Evolutionary conservation across 2,888 invertebrate genomes (phyloP), one percentile per base, ranked within the genome.

Genomic region (Drosophila meridionalis): DNA sequence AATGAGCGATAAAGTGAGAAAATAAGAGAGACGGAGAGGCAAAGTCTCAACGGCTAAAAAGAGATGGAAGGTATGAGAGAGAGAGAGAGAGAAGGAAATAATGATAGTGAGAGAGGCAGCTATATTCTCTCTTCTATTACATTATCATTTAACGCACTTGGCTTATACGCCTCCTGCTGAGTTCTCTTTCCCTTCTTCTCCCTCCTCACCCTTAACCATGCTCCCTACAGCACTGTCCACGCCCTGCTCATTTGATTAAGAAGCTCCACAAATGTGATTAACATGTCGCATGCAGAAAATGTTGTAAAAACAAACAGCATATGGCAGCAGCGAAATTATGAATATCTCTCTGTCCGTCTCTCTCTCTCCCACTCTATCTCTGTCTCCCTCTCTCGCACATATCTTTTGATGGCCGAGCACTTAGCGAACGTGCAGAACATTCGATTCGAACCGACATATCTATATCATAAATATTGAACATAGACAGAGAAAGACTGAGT

Each of bases 381-480:
- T 1, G 34, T 9, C 9, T 36, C 52, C 2, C 20, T 2, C 52
- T 52, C 11, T 6, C 6, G 0, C 8, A 28, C 14, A 12, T 36
- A 5, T 5, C 11, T 8, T 20, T 69, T 70, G 60, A 50, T 12
- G 50, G 42, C 28, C 50, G 9, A 70, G 71, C 71, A 70, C 70
- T 70, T 70, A 69, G 70, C 52, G 45, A 55, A 60, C 69, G 69
- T 69, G 59, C 45, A 38, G 32, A 52, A 40, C 48, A 63, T 64
- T 47, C 47, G 47, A 47, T 62, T 42, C 20, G 20, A 1, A 32
- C 5, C 4, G 7, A 20, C 57, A 67, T 50, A 48, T 20, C 48
- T 40, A 43, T 55, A 72, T 66, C 68, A 65, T 72, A 72, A 72
- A 80, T 71, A 75, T 52, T 75, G 58, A 52, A 42, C 57, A 32